Conservation (phyloP, 2,797 vertebrate genomes). For the Lacerta bilineata region DNA sequence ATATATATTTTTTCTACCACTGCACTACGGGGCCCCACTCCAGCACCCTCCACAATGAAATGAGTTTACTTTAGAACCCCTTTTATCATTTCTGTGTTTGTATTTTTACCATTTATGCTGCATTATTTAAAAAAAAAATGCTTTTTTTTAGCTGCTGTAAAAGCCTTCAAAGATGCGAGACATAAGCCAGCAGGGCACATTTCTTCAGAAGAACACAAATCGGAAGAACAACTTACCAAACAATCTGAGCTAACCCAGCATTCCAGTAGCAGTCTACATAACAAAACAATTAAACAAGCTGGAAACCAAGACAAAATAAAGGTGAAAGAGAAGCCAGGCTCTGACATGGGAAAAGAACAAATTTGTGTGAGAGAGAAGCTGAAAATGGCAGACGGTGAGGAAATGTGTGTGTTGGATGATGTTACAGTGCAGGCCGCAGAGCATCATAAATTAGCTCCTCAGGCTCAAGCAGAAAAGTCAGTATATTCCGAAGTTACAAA, state of each 20-base stretch:
- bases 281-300: conserved; percentile 45
- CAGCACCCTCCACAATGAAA: neutral
- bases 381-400: conserved; percentile 39
- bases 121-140: neutral
- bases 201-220: conserved; percentile 46
- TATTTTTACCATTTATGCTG: conserved; percentile 10
- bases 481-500: conserved; percentile 51
- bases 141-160: conserved; percentile 77
- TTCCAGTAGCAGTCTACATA: conserved; percentile 49
- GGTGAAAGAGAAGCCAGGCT: conserved; percentile 42
- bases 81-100: neutral
- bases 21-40: neutral
- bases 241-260: conserved; percentile 30
- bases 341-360: conserved; percentile 47
- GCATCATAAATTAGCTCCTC: conserved; percentile 30
- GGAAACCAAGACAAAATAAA: conserved; percentile 55
- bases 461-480: conserved; percentile 45
- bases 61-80: neutral
- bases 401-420: neutral
- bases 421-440: conserved; percentile 40
- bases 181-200: conserved; percentile 56
- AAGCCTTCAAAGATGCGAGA: conserved; percentile 83
- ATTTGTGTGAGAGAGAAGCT: conserved; percentile 31
- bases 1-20: too few species aligned
- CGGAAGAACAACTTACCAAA: conserved; percentile 59